A percentile compares a stretch with the other conserved stretches of the same genome.
These are phyloP conservation scores for Indri indri DNA, from an alignment of 2,113 vertebrate species.

Conservation along the genomic window DNA sequence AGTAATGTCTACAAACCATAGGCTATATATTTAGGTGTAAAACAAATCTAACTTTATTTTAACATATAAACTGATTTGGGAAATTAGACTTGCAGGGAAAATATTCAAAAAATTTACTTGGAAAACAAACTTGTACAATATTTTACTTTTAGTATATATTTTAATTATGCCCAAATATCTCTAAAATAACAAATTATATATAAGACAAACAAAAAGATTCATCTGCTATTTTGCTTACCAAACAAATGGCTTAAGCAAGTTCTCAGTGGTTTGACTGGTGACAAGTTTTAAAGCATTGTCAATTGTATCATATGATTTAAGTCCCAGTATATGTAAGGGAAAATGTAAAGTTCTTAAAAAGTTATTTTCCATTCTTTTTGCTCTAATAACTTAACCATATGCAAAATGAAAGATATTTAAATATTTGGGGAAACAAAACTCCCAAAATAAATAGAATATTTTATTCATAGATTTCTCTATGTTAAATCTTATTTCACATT, in stretches of 20 bases:
- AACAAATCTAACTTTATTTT: not conserved
- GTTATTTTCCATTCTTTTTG: not conserved
- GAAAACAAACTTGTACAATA: not conserved
- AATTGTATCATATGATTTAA: not conserved
- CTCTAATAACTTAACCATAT: not conserved
- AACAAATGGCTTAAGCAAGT: not conserved
- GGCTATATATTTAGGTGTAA: not conserved
- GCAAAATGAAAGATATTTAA: not conserved
- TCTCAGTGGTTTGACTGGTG: not conserved
- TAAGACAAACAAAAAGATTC: not conserved
- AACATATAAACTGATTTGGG: not conserved
- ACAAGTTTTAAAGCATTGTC: not conserved
- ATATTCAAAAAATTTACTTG: not conserved
- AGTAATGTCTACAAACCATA: not conserved
- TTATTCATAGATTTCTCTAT: not conserved
- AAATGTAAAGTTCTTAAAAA: not conserved
- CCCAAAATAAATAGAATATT: not conserved
- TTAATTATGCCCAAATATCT: not conserved
- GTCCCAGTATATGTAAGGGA: not conserved
- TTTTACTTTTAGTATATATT: not conserved
- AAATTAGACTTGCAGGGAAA: not conserved
- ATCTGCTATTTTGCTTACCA: not conserved
- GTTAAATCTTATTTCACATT: not conserved
- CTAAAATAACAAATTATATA: not conserved
- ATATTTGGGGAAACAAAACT: not conserved